phyloP scores from a whole-genome alignment of 1,140 invertebrate genomes.

The Anastatus disparis region DNA sequence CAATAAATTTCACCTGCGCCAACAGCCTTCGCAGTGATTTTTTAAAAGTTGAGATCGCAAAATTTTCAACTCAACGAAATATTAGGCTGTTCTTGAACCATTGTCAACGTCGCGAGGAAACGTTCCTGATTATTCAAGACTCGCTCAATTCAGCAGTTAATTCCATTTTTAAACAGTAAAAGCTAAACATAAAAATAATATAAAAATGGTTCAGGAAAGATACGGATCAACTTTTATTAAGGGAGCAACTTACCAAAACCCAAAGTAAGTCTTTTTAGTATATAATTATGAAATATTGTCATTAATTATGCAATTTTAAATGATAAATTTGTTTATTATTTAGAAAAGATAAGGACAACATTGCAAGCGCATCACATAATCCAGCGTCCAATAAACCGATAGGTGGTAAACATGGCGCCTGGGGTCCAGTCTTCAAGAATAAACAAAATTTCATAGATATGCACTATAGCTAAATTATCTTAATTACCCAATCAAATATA shows the following conservation, averaged over 20 bases:
- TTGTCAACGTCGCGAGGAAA: conserved; percentile 41
- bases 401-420: conserved; percentile 71
- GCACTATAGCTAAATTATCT: conserved; percentile 62
- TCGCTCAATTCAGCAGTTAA: background rate
- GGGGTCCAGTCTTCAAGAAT: conserved; percentile 79
- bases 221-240: conserved; percentile 46
- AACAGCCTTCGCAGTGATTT: conserved; percentile 24
- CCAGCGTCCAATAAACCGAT: conserved; percentile 52
- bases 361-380: conserved; percentile 29
- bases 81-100: conserved; percentile 37
- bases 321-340: no score
- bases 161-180: background rate
- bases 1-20: conserved; percentile 8
- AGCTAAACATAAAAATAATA: conserved; percentile 20
- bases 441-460: conserved; percentile 76
- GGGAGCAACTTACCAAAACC: conserved; percentile 49
- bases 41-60: background rate
- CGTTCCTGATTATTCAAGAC: background rate
- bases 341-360: conserved; percentile 64
- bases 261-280: conserved; percentile 51
- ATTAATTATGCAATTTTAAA: background rate
- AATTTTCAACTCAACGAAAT: conserved; percentile 7
- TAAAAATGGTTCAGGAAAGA: conserved; percentile 53
- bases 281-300: background rate
- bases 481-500: no score